Evolutionary conservation across 1,140 invertebrate genomes (phyloP).

Genomic region (Aphidius gifuensis): DNA sequence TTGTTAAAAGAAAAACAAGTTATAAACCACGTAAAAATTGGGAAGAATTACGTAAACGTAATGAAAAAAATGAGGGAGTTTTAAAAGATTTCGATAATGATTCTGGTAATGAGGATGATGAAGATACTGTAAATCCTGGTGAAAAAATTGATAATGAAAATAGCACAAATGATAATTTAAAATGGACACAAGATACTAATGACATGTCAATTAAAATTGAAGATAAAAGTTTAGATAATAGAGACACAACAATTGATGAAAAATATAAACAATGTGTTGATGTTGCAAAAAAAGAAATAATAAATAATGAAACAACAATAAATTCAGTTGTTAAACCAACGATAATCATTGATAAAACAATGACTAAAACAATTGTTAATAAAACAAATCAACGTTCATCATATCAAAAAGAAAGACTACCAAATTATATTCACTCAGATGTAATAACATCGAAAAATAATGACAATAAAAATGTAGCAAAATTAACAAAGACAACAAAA

Average conservation of each 20-base stretch:
- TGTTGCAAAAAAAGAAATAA: slow-evolving; percentile 28
- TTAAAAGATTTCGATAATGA: slow-evolving; percentile 42
- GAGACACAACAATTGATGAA: slow-evolving; percentile 44
- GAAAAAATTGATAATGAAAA: slow-evolving; percentile 18
- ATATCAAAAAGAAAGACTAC: slow-evolving; percentile 36
- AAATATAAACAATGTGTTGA: slow-evolving; percentile 51
- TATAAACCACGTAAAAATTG: slow-evolving; percentile 53
- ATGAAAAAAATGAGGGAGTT: slow-evolving; percentile 50
- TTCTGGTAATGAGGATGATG: slow-evolving; percentile 47
- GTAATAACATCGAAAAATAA: slow-evolving; percentile 11
- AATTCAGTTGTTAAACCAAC: not conserved
- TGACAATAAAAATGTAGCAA: not conserved
- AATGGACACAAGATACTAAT: not conserved
- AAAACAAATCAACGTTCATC: not conserved
- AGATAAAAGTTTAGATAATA: slow-evolving; percentile 23
- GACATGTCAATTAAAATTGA: slow-evolving; percentile 12
- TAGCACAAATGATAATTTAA: not conserved
- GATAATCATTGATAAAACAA: not conserved
- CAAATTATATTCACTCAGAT: slow-evolving; percentile 37
- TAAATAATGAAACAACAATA: not conserved
- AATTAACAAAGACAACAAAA: slow-evolving; percentile 4
- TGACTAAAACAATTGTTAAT: not conserved
- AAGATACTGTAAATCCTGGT: slow-evolving; percentile 28
- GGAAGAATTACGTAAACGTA: slow-evolving; percentile 50
- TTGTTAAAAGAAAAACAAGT: slow-evolving; percentile 52